Evolutionary conservation across 2,888 invertebrate species (phyloP).

Genomic region (Acanthopleura granulata): DNA sequence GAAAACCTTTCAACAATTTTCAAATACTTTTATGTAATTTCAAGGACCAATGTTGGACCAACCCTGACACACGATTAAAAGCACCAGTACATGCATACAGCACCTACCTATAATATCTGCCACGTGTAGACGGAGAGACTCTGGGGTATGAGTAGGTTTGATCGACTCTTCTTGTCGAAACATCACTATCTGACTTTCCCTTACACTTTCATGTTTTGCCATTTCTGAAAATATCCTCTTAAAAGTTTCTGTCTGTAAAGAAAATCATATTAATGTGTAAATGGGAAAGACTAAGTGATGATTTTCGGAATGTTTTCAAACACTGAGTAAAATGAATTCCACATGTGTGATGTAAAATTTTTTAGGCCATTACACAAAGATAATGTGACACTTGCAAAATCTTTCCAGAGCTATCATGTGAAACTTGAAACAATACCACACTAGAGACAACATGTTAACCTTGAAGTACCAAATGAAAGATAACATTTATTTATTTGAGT

Average conservation of each 20-base stretch:
- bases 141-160: not conserved
- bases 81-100: no score
- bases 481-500: not conserved
- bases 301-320: no score
- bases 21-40: no score
- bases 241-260: conserved; percentile 3
- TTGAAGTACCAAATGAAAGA: not conserved
- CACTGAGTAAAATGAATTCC: no score
- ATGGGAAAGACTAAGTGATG: not conserved
- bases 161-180: not conserved
- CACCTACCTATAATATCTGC: conserved; percentile 12
- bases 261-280: not conserved
- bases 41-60: no score
- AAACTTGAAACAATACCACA: not conserved
- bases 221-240: not conserved
- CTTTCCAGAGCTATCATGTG: no score
- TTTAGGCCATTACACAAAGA: no score
- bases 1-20: no score
- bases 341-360: no score
- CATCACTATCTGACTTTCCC: conserved; percentile 3
- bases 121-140: not conserved
- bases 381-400: no score
- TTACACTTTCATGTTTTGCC: not conserved
- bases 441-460: not conserved
- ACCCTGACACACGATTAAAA: no score